A percentile compares a stretch with the other conserved stretches of the same genome.
These are phyloP conservation scores for Strigamia crassipes DNA, from an alignment of 2,888 invertebrate genomes.

Conservation along the genomic window DNA sequence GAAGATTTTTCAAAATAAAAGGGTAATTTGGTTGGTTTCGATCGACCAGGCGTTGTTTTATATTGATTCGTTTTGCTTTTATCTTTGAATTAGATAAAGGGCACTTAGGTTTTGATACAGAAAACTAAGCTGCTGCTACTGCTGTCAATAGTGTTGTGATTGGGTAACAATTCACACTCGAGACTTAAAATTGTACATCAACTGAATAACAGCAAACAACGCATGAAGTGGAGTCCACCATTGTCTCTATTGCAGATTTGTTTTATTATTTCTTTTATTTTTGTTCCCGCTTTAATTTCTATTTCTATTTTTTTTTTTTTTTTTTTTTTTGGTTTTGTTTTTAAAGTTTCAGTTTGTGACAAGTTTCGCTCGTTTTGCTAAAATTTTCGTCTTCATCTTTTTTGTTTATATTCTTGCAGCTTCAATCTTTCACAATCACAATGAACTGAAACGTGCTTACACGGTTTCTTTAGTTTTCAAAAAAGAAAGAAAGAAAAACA, in stretches of 20 bases:
- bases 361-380: not conserved
- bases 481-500: not conserved
- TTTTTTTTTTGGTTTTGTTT: not conserved
- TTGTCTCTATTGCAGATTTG: not conserved
- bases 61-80: not conserved
- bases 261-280: not conserved
- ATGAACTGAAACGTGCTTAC: not conserved
- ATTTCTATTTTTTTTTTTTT: not conserved
- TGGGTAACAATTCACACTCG: not conserved
- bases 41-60: not conserved
- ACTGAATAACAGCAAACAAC: constrained; percentile 23
- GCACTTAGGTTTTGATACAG: constrained; percentile 31
- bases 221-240: constrained; percentile 30
- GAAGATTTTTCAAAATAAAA: constrained; percentile 24
- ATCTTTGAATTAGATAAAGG: not conserved
- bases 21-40: not conserved
- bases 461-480: not conserved
- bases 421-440: constrained; percentile 4
- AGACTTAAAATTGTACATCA: constrained; percentile 29
- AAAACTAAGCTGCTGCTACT: constrained; percentile 31
- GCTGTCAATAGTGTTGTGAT: constrained; percentile 34
- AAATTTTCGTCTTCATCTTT: not conserved
- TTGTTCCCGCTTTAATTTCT: not conserved
- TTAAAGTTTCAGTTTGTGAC: not conserved
- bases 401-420: not conserved